Conservation (phyloP, 1,140 invertebrate species). For the Hestina assimilis region DNA sequence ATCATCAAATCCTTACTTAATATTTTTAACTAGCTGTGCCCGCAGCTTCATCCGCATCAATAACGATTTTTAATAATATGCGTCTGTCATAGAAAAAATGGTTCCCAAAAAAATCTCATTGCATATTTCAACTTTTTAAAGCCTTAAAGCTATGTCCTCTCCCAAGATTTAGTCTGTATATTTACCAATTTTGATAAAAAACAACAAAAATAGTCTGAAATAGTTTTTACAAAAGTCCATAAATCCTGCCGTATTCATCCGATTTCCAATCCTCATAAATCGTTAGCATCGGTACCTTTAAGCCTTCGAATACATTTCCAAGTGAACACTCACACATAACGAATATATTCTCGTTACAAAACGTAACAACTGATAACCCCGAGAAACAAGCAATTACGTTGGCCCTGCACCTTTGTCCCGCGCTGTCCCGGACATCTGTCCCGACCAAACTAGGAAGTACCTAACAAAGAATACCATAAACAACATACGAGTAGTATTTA, state of each 20-base stretch:
- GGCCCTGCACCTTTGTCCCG: constrained; percentile 37
- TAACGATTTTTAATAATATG: too few relatives aligned
- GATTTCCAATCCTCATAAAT: constrained; percentile 21
- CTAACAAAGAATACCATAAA: constrained; percentile 49
- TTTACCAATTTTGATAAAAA: neutral
- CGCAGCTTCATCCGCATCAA: neutral
- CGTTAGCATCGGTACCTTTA: constrained; percentile 12
- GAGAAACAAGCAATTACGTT: constrained; percentile 41
- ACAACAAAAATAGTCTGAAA: too few relatives aligned
- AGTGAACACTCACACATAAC: constrained; percentile 27
- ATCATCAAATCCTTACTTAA: too few relatives aligned
- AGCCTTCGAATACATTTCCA: constrained; percentile 24
- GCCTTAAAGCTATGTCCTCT: too few relatives aligned
- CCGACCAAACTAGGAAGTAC: constrained; percentile 37
- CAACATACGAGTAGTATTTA: constrained; percentile 34
- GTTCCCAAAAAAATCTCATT: too few relatives aligned
- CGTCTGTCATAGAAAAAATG: too few relatives aligned
- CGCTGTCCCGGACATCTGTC: constrained; percentile 36
- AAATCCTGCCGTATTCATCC: constrained; percentile 22
- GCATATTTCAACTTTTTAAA: too few relatives aligned
- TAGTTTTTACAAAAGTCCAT: too few relatives aligned
- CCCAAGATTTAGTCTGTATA: too few relatives aligned
- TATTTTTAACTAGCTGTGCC: too few relatives aligned
- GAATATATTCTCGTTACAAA: constrained; percentile 38
- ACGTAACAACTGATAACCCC: constrained; percentile 28